Evolutionary conservation across 2,888 invertebrate genomes (phyloP).

Genomic region (Pasiphila rectangulata): DNA sequence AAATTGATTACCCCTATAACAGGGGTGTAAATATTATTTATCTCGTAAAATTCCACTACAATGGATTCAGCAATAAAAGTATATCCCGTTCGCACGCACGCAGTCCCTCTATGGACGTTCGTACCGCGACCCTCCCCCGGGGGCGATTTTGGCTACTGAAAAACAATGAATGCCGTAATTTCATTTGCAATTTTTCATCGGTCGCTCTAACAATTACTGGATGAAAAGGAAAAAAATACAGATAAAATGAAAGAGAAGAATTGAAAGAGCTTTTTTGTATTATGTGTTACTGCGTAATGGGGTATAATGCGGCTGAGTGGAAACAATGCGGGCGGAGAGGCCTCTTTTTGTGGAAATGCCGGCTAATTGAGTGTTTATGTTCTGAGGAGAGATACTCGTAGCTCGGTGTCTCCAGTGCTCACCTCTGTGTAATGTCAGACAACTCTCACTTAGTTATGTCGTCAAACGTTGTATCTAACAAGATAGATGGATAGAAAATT

Average conservation of each 20-base stretch:
- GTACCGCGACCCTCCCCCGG: constrained; percentile 45
- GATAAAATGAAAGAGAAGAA: constrained; percentile 39
- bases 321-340: constrained; percentile 23
- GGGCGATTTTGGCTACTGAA: constrained; percentile 45
- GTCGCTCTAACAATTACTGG: constrained; percentile 50
- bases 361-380: constrained; percentile 11
- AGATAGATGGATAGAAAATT: too few species aligned
- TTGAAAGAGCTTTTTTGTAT: constrained; percentile 43
- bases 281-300: constrained; percentile 40
- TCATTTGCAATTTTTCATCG: constrained; percentile 61
- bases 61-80: constrained; percentile 35
- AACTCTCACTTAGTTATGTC: too few species aligned
- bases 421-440: too few species aligned
- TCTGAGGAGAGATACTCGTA: background rate
- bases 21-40: constrained; percentile 21
- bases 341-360: constrained; percentile 7
- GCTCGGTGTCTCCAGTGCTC: background rate
- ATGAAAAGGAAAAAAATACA: constrained; percentile 37
- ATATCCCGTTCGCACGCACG: constrained; percentile 30
- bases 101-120: constrained; percentile 36
- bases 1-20: constrained; percentile 16
- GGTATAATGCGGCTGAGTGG: constrained; percentile 28
- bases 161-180: constrained; percentile 57
- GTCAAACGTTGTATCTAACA: too few species aligned
- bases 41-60: constrained; percentile 29